Evolutionary conservation across 2,113 vertebrate species (phyloP), one percentile per base, ranked within the genome.

Genomic region (Brevimyrus niger): DNA sequence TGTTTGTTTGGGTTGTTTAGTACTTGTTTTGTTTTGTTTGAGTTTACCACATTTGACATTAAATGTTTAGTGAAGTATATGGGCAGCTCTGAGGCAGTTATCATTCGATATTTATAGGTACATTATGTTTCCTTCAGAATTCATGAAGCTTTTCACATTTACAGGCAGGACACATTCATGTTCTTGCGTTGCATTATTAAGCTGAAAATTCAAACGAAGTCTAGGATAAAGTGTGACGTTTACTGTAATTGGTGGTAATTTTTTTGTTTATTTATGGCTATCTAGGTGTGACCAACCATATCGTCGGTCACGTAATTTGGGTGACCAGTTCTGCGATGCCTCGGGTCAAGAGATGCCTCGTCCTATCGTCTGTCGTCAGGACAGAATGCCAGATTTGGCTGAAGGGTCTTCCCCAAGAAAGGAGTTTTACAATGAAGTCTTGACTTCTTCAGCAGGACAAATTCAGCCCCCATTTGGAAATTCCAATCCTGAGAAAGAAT

Each of bases 251-350:
- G 8, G 38, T n/a, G 7, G 23, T 47, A 11, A 13, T 23, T 19
- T 38, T 10, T 83, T 44, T 44, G 19, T 53, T 53, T 51, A 53
- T 21, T 53, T 21, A 6, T 53, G 13, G 51, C 15, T 53, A 6
- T 86, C 9, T 53, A 82, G 47, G 82, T 88, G 23, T 61, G 8
- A 65, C 48, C 13, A 23, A 80, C 96, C 96, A 90, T 95, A 96
- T 69, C 97, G 90, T 95, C n/a, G n/a, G n/a, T n/a, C n/a, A n/a
- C n/a, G 95, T 86, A 97, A 97, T 91, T 96, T 96, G 35, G 95
- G 96, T 90, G 90, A 94, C 35, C 97, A 98, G 13, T 95, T 96
- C 89, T 92, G 93, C 47, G 91, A 93, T 3, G 92, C 92, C 55
- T 89, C 93, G 38, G 90, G 92, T 38, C 94, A 95, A 3, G 94